Conservation (phyloP, 2,888 invertebrate genomes). For the Trachelus iudaicus region DNA sequence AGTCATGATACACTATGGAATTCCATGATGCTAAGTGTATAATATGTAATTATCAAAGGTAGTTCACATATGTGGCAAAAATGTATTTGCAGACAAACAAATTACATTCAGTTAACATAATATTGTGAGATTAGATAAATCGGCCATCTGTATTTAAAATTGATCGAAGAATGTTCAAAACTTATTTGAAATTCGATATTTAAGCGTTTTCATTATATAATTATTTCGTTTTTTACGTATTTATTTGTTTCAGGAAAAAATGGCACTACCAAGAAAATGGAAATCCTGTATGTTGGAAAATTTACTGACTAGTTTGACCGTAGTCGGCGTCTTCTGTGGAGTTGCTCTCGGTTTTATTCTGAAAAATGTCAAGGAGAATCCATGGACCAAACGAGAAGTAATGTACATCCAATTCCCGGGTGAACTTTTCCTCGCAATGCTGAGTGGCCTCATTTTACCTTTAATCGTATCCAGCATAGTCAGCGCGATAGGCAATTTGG, state of each 20-base stretch:
- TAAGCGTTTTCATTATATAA: background rate
- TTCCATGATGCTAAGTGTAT: too few species aligned
- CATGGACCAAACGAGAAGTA: slow-evolving; percentile 71
- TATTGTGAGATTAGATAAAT: background rate
- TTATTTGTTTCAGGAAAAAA: slow-evolving; percentile 16
- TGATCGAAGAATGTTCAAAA: background rate
- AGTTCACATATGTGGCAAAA: too few species aligned
- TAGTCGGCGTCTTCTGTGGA: slow-evolving; percentile 70
- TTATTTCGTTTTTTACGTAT: background rate
- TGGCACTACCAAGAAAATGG: slow-evolving; percentile 50
- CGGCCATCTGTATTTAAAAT: background rate
- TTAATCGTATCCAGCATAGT: slow-evolving; percentile 77
- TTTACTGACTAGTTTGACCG: slow-evolving; percentile 71
- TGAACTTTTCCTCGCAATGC: slow-evolving; percentile 78
- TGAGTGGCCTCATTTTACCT: slow-evolving; percentile 80
- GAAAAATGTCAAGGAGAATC: slow-evolving; percentile 52
- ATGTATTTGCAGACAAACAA: too few species aligned
- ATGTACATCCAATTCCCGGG: slow-evolving; percentile 79
- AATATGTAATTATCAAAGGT: too few species aligned
- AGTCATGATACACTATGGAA: too few species aligned
- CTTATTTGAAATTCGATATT: background rate
- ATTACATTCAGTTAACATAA: background rate
- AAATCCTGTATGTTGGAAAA: slow-evolving; percentile 61
- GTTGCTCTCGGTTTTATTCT: slow-evolving; percentile 68
- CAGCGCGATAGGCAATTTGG: slow-evolving; percentile 77